Conservation (phyloP, 2,888 invertebrate genomes). For the Strigamia crassipes region DNA sequence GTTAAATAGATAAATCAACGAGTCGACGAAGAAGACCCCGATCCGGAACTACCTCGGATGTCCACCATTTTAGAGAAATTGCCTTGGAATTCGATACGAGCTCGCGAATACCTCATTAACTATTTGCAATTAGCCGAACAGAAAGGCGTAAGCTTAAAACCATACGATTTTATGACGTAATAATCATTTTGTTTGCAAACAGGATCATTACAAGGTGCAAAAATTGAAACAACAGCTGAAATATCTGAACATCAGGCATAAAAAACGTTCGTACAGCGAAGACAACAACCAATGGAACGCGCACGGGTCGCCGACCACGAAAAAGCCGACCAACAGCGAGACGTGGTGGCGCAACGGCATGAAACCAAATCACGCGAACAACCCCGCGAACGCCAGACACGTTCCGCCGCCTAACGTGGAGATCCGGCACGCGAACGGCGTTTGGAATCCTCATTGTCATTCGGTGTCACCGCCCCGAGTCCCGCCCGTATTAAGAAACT, state of each 20-base stretch:
- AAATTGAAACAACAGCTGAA: constrained; percentile 41
- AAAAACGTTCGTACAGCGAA: constrained; percentile 43
- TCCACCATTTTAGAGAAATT: constrained; percentile 44
- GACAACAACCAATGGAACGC: constrained; percentile 13
- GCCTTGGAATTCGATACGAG: constrained; percentile 42
- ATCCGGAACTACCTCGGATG: constrained; percentile 42
- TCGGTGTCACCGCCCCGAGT: not conserved
- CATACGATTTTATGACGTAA: not conserved
- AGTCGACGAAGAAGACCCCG: constrained; percentile 31
- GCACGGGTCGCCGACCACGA: not conserved
- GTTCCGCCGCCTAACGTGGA: not conserved
- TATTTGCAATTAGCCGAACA: constrained; percentile 21
- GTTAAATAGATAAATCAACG: not conserved
- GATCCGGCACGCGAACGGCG: not conserved
- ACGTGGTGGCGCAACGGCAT: constrained; percentile 43
- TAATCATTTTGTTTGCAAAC: not conserved
- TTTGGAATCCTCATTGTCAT: not conserved
- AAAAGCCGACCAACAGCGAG: constrained; percentile 1
- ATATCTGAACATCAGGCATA: constrained; percentile 34
- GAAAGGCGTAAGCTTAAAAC: not conserved
- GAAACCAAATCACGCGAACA: not conserved
- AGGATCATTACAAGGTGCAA: constrained; percentile 38
- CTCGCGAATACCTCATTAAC: constrained; percentile 8
- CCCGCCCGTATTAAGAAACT: not conserved
- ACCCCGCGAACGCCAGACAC: not conserved